Evolutionary conservation across 2,888 invertebrate genomes (phyloP), one percentile per base, ranked within the genome.

Genomic region (Hesperia comma): DNA sequence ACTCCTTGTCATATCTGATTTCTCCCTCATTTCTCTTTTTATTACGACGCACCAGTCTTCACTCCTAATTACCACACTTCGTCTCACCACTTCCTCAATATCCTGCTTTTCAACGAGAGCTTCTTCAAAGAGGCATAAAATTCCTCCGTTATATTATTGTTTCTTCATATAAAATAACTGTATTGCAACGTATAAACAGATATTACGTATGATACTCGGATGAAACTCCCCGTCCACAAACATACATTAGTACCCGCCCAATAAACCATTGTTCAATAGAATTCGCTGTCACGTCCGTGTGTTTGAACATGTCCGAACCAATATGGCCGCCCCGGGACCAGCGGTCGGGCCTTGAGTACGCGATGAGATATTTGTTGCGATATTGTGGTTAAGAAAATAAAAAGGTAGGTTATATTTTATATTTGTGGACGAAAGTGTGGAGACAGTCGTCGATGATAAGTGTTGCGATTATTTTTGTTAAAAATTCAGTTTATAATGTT

Each of bases 231-330:
- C 26, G 58, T 60, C 53, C 8, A 58, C 51, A 53, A 58, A 58
- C 58, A 66, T 60, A 60, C 60, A 66, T 66, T 60, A 60, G 54
- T 60, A 46, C 54, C 41, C 54, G 53, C 33, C 61, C 66, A 67
- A 67, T 67, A 61, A 61, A 46, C 60, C 60, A 60, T 60, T 66
- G 60, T 66, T 66, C 66, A 60, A 66, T 66, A 66, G 60, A 60
- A 70, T 69, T 69, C 70, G 37, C 21, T 56, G 60, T 64, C 70
- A 70, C 70, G 71, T 69, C 14, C 68, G 62, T 40, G 46, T 71
- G 72, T 72, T 71, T 72, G 68, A 53, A 56, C 64, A 69, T 66
- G 66, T 66, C 66, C 66, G 60, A 66, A 66, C 15, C 66, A 66
- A 66, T 66, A 66, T 66, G 66, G 60, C 66, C 60, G 66, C 53